Percentiles rank a stretch among this genome's conserved stretches.
phyloP scores from a whole-genome alignment of 2,888 invertebrate species.

The Drosophila fulvimacula region DNA sequence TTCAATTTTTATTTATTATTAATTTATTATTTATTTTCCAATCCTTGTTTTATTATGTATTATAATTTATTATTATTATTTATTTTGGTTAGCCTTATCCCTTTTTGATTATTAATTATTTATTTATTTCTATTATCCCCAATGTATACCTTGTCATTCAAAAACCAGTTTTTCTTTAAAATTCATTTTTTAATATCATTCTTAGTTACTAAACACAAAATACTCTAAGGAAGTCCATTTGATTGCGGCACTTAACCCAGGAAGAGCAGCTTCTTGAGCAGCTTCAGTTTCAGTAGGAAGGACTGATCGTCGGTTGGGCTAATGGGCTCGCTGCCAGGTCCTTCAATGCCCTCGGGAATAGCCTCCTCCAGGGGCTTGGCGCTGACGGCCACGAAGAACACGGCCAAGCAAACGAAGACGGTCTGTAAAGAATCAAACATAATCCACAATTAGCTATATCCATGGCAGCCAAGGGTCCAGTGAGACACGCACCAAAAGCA shows the following conservation, averaged over 20 bases:
- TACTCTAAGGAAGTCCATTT: conserved; percentile 39
- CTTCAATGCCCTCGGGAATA: conserved; percentile 80
- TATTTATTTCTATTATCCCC: neutral
- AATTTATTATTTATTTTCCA: too few relatives aligned
- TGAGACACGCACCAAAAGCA: conserved; percentile 74
- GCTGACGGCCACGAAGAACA: conserved; percentile 67
- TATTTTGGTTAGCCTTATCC: too few relatives aligned
- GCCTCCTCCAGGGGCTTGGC: conserved; percentile 81
- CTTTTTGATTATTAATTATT: neutral
- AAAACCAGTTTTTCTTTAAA: conserved; percentile 14
- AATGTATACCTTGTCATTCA: neutral
- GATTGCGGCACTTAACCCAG: conserved; percentile 63
- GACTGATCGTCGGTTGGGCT: conserved; percentile 78
- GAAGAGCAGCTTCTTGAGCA: conserved; percentile 80
- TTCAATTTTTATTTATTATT: too few relatives aligned
- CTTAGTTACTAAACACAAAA: conserved; percentile 50
- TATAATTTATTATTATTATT: too few relatives aligned
- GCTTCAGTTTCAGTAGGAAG: conserved; percentile 75
- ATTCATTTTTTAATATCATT: conserved; percentile 17
- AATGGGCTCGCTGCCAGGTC: conserved; percentile 69
- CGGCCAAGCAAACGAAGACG: conserved; percentile 73
- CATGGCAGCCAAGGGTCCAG: neutral
- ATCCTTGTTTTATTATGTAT: too few relatives aligned
- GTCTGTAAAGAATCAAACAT: conserved; percentile 57
- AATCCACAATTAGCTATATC: conserved; percentile 50